Conservation (phyloP, 1,140 invertebrate genomes). For the Calephelis nemesis region DNA sequence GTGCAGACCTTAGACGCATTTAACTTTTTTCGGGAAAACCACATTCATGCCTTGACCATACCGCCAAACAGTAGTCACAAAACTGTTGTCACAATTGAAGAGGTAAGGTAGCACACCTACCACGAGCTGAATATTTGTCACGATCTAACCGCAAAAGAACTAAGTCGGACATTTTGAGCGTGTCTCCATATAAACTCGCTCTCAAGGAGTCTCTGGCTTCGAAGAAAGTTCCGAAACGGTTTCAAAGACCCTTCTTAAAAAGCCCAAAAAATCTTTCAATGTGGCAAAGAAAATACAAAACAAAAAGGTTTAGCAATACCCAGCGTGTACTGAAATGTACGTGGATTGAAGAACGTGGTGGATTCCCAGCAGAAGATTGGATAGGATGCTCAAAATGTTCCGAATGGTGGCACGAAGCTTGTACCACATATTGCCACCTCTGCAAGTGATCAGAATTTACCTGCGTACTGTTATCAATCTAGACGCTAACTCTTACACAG, state of each 20-base stretch:
- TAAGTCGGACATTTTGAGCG: neutral
- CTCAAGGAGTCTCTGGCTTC: constrained; percentile 14
- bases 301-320: constrained; percentile 2
- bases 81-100: constrained; percentile 12
- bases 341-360: too few species aligned
- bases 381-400: too few species aligned
- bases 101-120: constrained; percentile 5
- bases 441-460: constrained; percentile 3
- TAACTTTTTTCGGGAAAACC: constrained; percentile 40
- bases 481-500: constrained; percentile 1
- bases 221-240: constrained; percentile 10
- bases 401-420: too few species aligned
- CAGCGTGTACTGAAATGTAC: constrained; percentile 7
- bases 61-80: constrained; percentile 54
- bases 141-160: too few species aligned
- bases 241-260: constrained; percentile 6
- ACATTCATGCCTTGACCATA: constrained; percentile 53
- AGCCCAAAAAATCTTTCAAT: neutral
- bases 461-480: constrained; percentile 3
- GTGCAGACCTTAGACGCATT: constrained; percentile 35
- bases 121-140: neutral
- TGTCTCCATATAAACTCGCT: constrained; percentile 17
- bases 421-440: neutral
- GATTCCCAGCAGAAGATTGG: too few species aligned
- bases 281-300: neutral